A percentile compares a stretch with the other conserved stretches of the same genome.
These are phyloP conservation scores for Pachymerium ferrugineum DNA, from an alignment of 2,888 invertebrate species.

Conservation along the genomic window DNA sequence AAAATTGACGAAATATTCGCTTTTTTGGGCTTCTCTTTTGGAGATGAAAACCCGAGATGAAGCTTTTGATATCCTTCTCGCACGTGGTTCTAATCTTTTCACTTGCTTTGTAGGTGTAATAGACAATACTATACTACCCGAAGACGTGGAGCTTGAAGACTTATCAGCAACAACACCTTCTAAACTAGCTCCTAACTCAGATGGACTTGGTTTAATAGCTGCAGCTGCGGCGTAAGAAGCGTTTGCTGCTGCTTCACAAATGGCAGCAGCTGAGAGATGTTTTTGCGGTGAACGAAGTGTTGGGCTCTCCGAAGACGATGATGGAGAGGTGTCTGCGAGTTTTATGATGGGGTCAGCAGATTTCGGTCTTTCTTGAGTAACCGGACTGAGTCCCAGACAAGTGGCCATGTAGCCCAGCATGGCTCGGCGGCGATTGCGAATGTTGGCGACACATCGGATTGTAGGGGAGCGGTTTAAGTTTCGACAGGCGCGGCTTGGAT, in stretches of 20 bases:
- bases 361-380: background rate
- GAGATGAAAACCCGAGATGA: background rate
- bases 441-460: background rate
- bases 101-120: too few relatives aligned
- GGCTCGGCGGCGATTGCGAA: background rate
- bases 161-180: too few relatives aligned
- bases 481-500: background rate
- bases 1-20: background rate
- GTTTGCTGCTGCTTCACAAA: background rate
- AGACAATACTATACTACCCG: too few relatives aligned
- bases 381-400: background rate
- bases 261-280: background rate
- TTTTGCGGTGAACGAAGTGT: background rate
- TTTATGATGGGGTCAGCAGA: background rate
- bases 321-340: too few relatives aligned
- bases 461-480: background rate
- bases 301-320: background rate
- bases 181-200: too few relatives aligned
- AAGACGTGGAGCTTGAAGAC: too few relatives aligned
- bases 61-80: background rate
- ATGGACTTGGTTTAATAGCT: background rate
- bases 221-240: background rate
- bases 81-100: too few relatives aligned
- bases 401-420: conserved; percentile 14
- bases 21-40: background rate